A percentile compares a stretch with the other conserved stretches of the same genome.
Conservation (phyloP, 2,888 invertebrate genomes). For the Plagodis dolabraria region DNA sequence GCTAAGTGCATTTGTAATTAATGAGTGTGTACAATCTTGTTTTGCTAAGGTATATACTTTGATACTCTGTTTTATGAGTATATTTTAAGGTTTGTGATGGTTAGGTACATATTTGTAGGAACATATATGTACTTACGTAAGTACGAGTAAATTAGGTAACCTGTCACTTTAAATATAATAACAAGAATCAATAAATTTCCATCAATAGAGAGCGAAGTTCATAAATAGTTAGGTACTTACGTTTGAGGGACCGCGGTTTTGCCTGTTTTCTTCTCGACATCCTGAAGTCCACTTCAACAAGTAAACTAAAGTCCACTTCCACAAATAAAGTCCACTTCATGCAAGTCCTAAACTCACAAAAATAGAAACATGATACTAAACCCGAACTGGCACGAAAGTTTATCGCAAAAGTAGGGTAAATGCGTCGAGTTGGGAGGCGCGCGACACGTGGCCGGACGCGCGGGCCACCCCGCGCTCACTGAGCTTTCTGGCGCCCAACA, state of each 20-base stretch:
- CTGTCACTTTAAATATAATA: too few species aligned
- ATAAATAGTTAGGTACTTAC: slow-evolving; percentile 76
- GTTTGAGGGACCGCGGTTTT: slow-evolving; percentile 88
- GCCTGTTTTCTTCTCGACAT: slow-evolving; percentile 90
- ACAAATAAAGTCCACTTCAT: slow-evolving; percentile 1
- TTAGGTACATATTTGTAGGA: too few species aligned
- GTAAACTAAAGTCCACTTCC: slow-evolving; percentile 2
- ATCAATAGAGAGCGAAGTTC: too few species aligned
- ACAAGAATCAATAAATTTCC: too few species aligned
- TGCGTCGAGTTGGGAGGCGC: slow-evolving; percentile 32
- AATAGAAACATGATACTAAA: slow-evolving; percentile 2
- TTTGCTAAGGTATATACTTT: too few species aligned
- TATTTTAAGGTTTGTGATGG: too few species aligned
- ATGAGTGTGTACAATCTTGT: too few species aligned
- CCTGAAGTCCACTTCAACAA: slow-evolving; percentile 33
- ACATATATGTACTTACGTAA: too few species aligned
- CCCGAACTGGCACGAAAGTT: slow-evolving; percentile 53
- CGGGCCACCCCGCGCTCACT: slow-evolving; percentile 75
- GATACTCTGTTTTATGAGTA: too few species aligned
- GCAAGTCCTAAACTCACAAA: slow-evolving; percentile 14
- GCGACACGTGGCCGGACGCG: slow-evolving; percentile 62
- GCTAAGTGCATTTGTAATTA: too few species aligned
- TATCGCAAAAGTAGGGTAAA: slow-evolving; percentile 55
- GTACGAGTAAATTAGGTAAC: too few species aligned
- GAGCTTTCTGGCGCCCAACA: slow-evolving; percentile 82